Evolutionary conservation across 2,888 invertebrate genomes (phyloP).

Genomic region (Catocala fraxini): DNA sequence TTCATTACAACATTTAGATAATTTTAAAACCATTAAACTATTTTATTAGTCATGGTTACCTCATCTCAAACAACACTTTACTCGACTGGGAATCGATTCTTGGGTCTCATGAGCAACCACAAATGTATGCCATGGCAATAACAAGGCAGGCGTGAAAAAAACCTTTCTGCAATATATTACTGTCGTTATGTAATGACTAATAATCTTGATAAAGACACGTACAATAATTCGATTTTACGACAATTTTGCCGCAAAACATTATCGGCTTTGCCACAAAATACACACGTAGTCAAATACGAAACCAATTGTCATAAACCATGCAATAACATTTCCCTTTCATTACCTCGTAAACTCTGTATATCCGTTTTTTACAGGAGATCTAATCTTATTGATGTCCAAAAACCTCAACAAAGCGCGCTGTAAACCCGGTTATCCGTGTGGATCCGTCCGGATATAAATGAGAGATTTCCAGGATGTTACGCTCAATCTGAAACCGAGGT

Average conservation of each 20-base stretch:
- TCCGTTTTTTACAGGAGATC: slow-evolving; percentile 20
- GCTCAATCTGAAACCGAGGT: slow-evolving; percentile 41
- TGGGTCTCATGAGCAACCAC: too few species aligned
- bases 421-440: slow-evolving; percentile 39
- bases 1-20: too few species aligned
- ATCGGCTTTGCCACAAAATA: background rate
- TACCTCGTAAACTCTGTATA: slow-evolving; percentile 10
- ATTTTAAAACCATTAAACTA: too few species aligned
- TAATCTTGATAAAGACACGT: background rate
- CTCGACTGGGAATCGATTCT: too few species aligned
- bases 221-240: background rate
- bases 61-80: too few species aligned
- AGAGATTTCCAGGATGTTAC: slow-evolving; percentile 47
- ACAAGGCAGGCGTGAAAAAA: too few species aligned
- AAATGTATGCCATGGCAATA: too few species aligned
- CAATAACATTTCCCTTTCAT: slow-evolving; percentile 6
- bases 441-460: slow-evolving; percentile 46
- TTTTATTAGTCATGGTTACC: too few species aligned
- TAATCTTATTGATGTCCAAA: slow-evolving; percentile 37
- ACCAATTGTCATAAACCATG: slow-evolving; percentile 4
- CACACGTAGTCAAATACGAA: slow-evolving; percentile 3
- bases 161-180: background rate
- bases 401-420: slow-evolving; percentile 39
- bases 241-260: background rate
- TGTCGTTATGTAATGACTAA: background rate